A percentile compares a stretch with the other conserved stretches of the same genome.
These are phyloP conservation scores for Julus scanicus DNA, from an alignment of 2,888 invertebrate genomes.

Conservation along the genomic window DNA sequence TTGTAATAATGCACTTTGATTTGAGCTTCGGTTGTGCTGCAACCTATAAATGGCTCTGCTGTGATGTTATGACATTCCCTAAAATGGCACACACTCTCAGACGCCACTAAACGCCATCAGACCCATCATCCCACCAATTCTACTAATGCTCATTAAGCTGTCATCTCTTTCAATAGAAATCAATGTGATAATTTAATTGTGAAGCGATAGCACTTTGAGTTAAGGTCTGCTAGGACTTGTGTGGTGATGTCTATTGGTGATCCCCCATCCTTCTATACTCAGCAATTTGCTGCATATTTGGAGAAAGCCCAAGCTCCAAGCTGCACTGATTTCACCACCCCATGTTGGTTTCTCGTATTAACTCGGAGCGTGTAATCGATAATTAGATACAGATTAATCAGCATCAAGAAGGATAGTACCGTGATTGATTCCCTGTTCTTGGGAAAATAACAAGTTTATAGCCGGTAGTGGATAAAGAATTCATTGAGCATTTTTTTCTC, in stretches of 20 bases:
- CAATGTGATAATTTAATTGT: constrained; percentile 35
- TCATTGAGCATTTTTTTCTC: background rate
- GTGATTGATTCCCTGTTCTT: constrained; percentile 8
- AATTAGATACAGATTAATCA: constrained; percentile 39
- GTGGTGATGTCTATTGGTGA: background rate
- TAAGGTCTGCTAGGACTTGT: constrained; percentile 1
- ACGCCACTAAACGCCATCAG: background rate
- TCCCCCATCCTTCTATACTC: background rate
- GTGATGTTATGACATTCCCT: background rate
- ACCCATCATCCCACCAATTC: background rate
- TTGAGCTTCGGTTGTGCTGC: background rate
- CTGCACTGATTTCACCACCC: constrained; percentile 12
- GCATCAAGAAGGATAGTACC: constrained; percentile 12
- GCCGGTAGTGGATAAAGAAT: constrained; percentile 1
- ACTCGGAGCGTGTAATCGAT: background rate
- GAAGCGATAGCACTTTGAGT: background rate
- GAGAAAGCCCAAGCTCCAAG: background rate
- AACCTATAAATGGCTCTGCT: background rate
- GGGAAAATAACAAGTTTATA: constrained; percentile 15
- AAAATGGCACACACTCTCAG: background rate
- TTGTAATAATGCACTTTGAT: background rate
- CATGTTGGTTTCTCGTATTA: background rate
- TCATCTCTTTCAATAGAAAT: constrained; percentile 32
- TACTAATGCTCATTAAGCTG: constrained; percentile 24
- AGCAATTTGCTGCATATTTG: background rate